Conservation (phyloP, 1,140 invertebrate genomes). For the Ridgeia piscesae region DNA sequence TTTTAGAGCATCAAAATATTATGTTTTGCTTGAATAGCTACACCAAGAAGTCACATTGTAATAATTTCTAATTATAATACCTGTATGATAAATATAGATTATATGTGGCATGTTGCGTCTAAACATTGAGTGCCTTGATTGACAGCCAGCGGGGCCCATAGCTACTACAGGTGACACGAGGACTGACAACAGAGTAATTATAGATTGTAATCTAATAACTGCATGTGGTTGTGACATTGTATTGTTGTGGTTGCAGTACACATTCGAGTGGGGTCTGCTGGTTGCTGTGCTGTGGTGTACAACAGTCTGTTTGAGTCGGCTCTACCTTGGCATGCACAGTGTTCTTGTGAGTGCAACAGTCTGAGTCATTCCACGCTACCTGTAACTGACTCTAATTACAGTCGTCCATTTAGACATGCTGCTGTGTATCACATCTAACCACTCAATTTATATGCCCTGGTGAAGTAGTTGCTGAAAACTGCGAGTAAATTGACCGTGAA, state of each 20-base stretch:
- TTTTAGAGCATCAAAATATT: background rate
- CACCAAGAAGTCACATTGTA: background rate
- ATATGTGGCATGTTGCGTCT: background rate
- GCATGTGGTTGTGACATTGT: background rate
- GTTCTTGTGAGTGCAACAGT: conserved; percentile 66
- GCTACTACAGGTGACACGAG: background rate
- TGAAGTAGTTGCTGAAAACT: background rate
- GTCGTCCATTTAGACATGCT: background rate
- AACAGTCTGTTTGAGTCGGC: conserved; percentile 78
- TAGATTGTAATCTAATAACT: too few relatives aligned
- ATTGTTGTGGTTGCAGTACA: conserved; percentile 58
- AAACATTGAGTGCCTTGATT: background rate
- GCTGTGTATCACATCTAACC: background rate
- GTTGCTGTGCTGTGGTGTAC: conserved; percentile 67
- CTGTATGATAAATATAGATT: background rate
- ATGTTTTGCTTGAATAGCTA: background rate
- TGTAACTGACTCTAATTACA: background rate
- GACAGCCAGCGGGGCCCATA: background rate
- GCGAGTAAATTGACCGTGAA: too few relatives aligned
- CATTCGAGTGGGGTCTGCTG: conserved; percentile 55
- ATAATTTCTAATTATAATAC: background rate
- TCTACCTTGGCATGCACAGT: conserved; percentile 92
- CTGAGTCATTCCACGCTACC: background rate
- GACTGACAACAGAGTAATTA: too few relatives aligned
- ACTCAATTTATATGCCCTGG: background rate